Evolutionary conservation across 2,113 vertebrate species (phyloP), one percentile per base, ranked within the genome.

Genomic region (Cyphotilapia sp.): DNA sequence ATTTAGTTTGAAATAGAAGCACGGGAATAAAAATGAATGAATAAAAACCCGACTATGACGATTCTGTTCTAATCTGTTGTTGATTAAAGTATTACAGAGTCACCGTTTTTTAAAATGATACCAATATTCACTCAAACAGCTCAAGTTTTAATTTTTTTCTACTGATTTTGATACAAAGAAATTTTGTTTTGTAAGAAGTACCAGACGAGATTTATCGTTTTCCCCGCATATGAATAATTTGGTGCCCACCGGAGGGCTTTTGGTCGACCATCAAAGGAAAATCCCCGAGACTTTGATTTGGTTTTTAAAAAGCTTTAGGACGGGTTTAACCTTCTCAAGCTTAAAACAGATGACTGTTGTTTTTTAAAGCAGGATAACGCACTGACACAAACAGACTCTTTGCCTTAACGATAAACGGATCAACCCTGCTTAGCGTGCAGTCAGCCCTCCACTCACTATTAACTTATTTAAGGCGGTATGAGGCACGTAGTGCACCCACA

Each of bases 1-100:
- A 59, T 59, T 59, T 59, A 59, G 3, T 29, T 59, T 9, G 24
- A 59, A 59, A 59, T 5, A 59, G 56, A 59, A 59, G 24, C 56
- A 59, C 8, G 2, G 14, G 3, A 31, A 4, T 17, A 17, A 61
- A 9, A 31, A 17, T 17, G 8, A 1, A 31, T 61, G 27, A 61
- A 6, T 31, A 1, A 31, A 31, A 61, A 6, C 8, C 3, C 2
- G 1, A 29, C 54, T 57, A 1, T 27, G 22, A 57, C 3, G 5
- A 61, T 29, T 57, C 7, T 57, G 56, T 57, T 29, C 7, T 57
- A 57, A 57, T 57, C 24, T 16, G 56, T 57, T 57, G 24, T 57
- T 8, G 56, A 57, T 57, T 16, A 27, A 57, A 57, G 24, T 27
- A 1, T 27, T 27, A 57, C 54, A 13, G 7, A 57, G 54, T 29